Percentiles rank a stretch among this genome's conserved stretches.
These are phyloP conservation scores for Carettochelys insculpta DNA, from an alignment of 2,113 vertebrate species.

Conservation along the genomic window DNA sequence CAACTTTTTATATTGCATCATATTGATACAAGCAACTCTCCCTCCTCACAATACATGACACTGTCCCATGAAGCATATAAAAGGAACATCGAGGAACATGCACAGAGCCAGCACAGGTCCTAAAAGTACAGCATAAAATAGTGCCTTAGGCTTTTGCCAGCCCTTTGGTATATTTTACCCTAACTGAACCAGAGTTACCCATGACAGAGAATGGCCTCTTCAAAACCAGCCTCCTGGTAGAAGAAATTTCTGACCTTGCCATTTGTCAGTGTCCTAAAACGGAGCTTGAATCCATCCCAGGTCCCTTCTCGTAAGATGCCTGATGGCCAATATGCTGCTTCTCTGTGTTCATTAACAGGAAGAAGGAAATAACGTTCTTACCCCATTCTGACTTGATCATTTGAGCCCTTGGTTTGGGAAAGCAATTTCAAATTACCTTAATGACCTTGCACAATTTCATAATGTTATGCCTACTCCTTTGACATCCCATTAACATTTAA, in stretches of 20 bases:
- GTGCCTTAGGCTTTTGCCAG: neutral
- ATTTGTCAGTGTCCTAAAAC: neutral
- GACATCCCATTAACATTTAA: neutral
- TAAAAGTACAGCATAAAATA: neutral
- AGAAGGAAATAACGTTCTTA: neutral
- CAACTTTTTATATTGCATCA: too few species aligned
- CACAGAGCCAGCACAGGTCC: neutral
- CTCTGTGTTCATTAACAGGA: neutral
- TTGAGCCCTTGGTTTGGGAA: neutral
- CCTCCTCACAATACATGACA: neutral
- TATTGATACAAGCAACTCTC: too few species aligned
- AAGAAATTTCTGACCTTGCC: neutral
- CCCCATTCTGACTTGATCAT: neutral
- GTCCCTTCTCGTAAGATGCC: neutral
- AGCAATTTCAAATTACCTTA: neutral
- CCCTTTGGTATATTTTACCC: neutral
- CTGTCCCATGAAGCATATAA: neutral
- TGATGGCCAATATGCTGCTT: neutral
- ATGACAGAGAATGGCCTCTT: neutral
- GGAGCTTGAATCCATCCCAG: neutral
- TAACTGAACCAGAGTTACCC: neutral
- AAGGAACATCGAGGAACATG: neutral
- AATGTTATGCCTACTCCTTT: neutral
- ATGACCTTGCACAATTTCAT: neutral
- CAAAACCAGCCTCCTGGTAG: neutral